Conservation (phyloP, 2,888 invertebrate species). For the Acanthosoma haemorrhoidale region DNA sequence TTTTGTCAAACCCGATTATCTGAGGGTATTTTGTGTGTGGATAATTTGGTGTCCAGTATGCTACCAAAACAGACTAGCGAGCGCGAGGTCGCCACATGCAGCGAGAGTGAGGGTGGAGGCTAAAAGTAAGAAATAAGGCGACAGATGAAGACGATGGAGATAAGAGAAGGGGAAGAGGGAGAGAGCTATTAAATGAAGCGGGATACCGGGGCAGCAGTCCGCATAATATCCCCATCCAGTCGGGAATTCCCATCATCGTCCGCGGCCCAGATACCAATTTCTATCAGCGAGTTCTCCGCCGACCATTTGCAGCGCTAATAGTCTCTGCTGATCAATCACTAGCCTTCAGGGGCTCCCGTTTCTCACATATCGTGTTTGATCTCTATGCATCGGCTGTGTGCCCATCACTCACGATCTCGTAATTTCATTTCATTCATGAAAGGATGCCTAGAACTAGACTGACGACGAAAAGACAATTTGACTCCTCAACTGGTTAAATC, state of each 20-base stretch:
- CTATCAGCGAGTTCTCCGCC: neutral
- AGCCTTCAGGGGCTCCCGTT: neutral
- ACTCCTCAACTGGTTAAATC: too few relatives aligned
- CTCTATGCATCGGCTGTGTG: too few relatives aligned
- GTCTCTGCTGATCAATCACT: neutral
- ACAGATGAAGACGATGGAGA: neutral
- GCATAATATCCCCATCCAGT: conserved; percentile 4
- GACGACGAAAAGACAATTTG: too few relatives aligned
- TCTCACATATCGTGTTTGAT: too few relatives aligned
- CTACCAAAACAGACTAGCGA: too few relatives aligned
- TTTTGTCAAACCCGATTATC: too few relatives aligned
- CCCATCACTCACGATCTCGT: too few relatives aligned
- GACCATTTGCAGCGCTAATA: neutral
- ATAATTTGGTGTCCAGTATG: too few relatives aligned
- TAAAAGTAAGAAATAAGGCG: neutral
- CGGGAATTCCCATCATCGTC: neutral
- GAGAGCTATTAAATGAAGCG: neutral
- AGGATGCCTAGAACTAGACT: too few relatives aligned
- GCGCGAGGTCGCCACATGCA: too few relatives aligned
- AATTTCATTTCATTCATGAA: too few relatives aligned
- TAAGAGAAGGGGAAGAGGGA: neutral
- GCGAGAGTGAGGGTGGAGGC: neutral
- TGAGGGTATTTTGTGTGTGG: too few relatives aligned
- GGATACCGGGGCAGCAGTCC: neutral
- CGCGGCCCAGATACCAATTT: neutral